Evolutionary conservation across 53 echinoderm and acorn worm species (phyloP), one percentile per base, ranked within the genome.

Genomic region (Henricia sp.): DNA sequence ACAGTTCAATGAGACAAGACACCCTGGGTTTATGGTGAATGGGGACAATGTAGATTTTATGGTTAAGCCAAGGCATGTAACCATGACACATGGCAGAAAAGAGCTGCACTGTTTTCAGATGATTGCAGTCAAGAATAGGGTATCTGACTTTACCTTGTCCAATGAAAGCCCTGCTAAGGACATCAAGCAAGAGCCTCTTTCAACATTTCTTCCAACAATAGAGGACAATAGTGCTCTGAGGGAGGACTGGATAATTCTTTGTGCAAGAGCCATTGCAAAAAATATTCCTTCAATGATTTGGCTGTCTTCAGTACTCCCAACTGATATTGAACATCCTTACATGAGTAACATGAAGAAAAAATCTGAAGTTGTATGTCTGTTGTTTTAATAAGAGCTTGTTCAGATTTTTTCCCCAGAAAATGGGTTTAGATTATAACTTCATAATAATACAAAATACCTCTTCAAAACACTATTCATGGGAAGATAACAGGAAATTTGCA

Each of bases 1-100:
- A 34, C 16, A 60, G 1, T 48, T 43, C 1, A 78, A 78, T 43
- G 16, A 62, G 32, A 44, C n/a, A 2, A 40, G 86, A 23, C 88
- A 87, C 53, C 80, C 80, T 14, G 88, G 88, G 1, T 82, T 42
- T 46, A 37, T 29, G 23, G 19, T 88, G 6, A 55, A 51, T 29
- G 85, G 85, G 17, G 90, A 90, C 48, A 90, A 90, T 85, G 90
- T 90, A 17, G 90, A 90, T 72, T 46, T 90, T 14, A n/a, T 55
- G 13, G 44, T 73, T 23, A 70, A 50, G n/a, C 69, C 72, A 26
- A 60, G 90, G 33, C 84, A 90, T 25, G 70, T 68, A 48, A 74
- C 75, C 5, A 77, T 85, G 44, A 42, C 19, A 30, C 14, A 38
- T 33, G 68, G 60, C 13, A 80, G 37, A 26, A 66, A 43, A 32